phyloP scores from a whole-genome alignment of 35 echinoderm and acorn worm species.

The Eucidaris tribuloides region DNA sequence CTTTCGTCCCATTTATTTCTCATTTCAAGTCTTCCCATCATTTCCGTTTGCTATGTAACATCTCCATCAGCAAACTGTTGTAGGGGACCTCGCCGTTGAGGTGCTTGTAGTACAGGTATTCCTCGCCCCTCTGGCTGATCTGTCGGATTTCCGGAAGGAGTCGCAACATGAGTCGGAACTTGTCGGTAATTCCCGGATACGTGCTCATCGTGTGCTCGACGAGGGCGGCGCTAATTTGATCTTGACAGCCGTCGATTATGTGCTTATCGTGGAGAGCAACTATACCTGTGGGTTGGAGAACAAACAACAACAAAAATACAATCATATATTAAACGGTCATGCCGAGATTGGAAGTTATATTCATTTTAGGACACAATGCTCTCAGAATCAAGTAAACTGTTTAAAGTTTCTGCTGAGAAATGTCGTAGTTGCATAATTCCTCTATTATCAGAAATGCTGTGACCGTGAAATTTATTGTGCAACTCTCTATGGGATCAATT shows the following conservation, averaged over 20 bases:
- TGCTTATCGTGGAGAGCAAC: conserved; percentile 83
- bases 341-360: too few relatives aligned
- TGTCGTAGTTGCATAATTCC: too few relatives aligned
- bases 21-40: too few relatives aligned
- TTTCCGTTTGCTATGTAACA: conserved; percentile 98
- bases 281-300: conserved; percentile 35
- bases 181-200: conserved; percentile 83
- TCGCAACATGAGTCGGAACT: conserved; percentile 80
- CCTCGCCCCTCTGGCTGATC: conserved; percentile 71
- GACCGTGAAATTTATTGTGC: too few relatives aligned
- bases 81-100: conserved; percentile 95
- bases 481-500: too few relatives aligned
- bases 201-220: conserved; percentile 85
- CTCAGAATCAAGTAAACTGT: too few relatives aligned
- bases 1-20: too few relatives aligned
- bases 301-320: neutral
- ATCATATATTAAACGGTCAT: neutral
- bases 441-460: too few relatives aligned
- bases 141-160: conserved; percentile 90
- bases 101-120: conserved; percentile 93
- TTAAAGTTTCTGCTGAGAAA: too few relatives aligned
- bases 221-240: conserved; percentile 81
- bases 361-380: too few relatives aligned
- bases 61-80: conserved; percentile 99
- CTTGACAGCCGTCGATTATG: conserved; percentile 86